Evolutionary conservation across 2,797 vertebrate species (phyloP), one percentile per base, ranked within the genome.

Genomic region (Anisognathus igniventris): DNA sequence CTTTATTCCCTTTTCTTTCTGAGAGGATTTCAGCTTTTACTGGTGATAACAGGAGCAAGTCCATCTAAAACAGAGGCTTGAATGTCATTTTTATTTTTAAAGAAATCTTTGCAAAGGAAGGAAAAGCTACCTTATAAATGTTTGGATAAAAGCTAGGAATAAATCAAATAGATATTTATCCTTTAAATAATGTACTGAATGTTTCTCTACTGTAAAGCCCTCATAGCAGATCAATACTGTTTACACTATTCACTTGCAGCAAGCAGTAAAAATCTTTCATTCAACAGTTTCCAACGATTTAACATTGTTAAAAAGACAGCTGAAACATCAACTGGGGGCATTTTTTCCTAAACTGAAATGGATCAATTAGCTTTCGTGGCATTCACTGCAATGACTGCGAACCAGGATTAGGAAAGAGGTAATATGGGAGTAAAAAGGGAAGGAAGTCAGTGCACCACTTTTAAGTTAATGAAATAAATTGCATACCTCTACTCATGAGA

Each of bases 191-290:
- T 80, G 80, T 84, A 64, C 91, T 78, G 64, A 95, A 85, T 95
- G 65, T 86, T 96, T 95, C 88, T 94, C 45, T 96, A 94, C 84
- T 91, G 91, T 95, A 95, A 97, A 94, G 30, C 35, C 76, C 90
- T 97, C 90, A 90, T 64, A 92, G 92, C 62, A 92, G 91, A 98
- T 98, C 98, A 97, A 98, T 98, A 97, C 53, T 5, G 1, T 97
- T 98, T 97, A 97, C 48, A 96, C 91, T 89, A 92, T 87, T 97
- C 92, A 95, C 92, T 97, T 74, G 31, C 80, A 96, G 94, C 39
- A 94, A 94, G 91, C 84, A 95, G 94, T 96, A 96, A 96, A 98
- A 96, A 94, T 78, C 95, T 97, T 96, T 97, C 91, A 96, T 35
- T 89, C 75, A 88, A 91, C 93, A 94, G 76, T 96, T 97, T 96